Base-by-base conservation (phyloP, 1,140 invertebrate genomes). In the Eriosoma lanigerum region DNA sequence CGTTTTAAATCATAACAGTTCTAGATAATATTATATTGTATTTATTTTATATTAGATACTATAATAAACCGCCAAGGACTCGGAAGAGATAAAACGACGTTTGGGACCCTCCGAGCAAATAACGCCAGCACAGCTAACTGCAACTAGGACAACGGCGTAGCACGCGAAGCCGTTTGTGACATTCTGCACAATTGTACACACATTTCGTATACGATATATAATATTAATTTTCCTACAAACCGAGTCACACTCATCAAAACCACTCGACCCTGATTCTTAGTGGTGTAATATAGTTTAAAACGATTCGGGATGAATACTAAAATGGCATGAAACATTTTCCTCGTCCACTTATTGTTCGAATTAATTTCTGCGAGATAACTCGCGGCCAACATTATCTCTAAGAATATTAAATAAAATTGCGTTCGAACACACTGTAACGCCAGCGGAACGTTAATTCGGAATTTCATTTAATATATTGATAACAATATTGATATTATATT, bases 291-390 rank as follows among this genome's bases (percentile, higher is more conserved):
- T 48, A 13, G 44, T 70, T 70, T 29, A 70, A 17, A 29, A 50
- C 21, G 66, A 70, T 70, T 70, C 66, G 46, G 24, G 24, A 50
- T 70, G 66, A 70, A 70, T 70, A 50, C 66, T 26, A 50, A 70
- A 58, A 26, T 17, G 66, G 50, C 66, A 12, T 19, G 46, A 50
- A 70, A 48, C 32, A 12, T 21, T 8, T n/a, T 1, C n/a, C 4
- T 46, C n/a, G 38, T 13, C n/a, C 3, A 44, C 24, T 50, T 46
- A 24, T 50, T 50, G 46, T 70, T 29, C 21, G 15, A 50, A 70
- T 70, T 50, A 50, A 70, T 50, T 70, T 70, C 24, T 10, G 46
- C 24, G 15, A 70, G 66, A 70, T 50, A 50, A 50, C 15, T 50
- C 24, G 46, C 6, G 6, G 46, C 6, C 46, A 17, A 50, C 29